Percentiles rank a stretch among this genome's conserved stretches.
phyloP scores from a whole-genome alignment of 2,113 vertebrate genomes.

The Stigmatopora argus region DNA sequence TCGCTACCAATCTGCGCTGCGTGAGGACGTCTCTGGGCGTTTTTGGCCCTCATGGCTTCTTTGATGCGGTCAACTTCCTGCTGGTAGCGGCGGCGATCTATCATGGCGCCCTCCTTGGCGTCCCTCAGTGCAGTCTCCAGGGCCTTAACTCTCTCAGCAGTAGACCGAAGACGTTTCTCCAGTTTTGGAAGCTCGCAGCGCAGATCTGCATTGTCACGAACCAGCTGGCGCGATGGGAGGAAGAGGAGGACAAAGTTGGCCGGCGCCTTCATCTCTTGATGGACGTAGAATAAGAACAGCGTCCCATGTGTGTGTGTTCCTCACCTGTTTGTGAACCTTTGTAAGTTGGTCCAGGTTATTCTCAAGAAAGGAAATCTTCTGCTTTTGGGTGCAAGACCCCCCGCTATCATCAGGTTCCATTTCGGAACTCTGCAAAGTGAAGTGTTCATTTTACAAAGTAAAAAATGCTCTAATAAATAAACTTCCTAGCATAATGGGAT shows the following conservation, averaged over 20 bases:
- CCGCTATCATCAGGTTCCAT: constrained; percentile 89
- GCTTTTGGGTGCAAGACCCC: constrained; percentile 89
- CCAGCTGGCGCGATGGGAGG: constrained; percentile 67
- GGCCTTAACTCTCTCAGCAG: constrained; percentile 93
- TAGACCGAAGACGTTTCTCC: constrained; percentile 95
- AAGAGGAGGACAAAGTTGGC: too few relatives aligned
- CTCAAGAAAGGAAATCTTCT: constrained; percentile 98
- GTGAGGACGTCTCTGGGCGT: constrained; percentile 70
- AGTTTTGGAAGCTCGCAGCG: constrained; percentile 94
- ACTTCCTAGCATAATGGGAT: not conserved
- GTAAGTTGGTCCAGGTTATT: constrained; percentile 97
- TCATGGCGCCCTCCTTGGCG: constrained; percentile 84
- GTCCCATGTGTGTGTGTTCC: not conserved
- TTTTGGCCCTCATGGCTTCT: constrained; percentile 80
- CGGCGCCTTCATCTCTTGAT: not conserved
- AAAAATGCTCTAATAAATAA: not conserved
- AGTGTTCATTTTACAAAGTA: not conserved
- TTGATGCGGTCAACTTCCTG: constrained; percentile 88
- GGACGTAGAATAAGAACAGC: not conserved
- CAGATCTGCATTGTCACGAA: constrained; percentile 96
- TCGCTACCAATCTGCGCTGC: constrained; percentile 81
- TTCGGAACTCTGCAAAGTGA: constrained; percentile 79
- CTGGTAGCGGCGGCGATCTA: constrained; percentile 85
- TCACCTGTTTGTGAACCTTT: constrained; percentile 96
- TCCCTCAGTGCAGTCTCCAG: constrained; percentile 91